Evolutionary conservation across 2,797 vertebrate species (phyloP).

Genomic region (Masticophis lateralis): DNA sequence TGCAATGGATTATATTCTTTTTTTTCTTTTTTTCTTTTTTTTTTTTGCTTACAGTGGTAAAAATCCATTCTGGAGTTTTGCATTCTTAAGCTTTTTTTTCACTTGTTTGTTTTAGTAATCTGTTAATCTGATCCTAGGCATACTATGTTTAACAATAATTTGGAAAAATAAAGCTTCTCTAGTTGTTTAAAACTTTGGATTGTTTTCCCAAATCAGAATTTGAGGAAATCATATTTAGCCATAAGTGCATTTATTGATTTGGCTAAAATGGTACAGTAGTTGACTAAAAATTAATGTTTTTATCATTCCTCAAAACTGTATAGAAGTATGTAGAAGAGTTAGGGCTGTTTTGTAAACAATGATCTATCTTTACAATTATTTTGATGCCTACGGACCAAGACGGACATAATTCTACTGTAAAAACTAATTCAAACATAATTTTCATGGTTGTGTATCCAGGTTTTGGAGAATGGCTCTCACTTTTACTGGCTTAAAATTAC

Average conservation of each 20-base stretch:
- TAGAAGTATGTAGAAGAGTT: neutral
- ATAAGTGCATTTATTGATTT: neutral
- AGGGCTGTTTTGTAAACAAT: neutral
- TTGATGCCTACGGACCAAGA: neutral
- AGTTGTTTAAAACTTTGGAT: neutral
- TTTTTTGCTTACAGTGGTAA: neutral
- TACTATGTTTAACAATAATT: neutral
- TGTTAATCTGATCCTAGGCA: neutral
- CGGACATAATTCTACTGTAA: neutral
- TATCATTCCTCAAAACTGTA: neutral
- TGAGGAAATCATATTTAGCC: neutral
- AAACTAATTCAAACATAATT: neutral
- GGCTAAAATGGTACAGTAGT: neutral
- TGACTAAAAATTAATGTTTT: neutral
- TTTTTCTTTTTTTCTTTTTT: neutral
- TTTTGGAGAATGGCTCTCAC: constrained; percentile 92
- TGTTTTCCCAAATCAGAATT: neutral
- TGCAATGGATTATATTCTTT: neutral
- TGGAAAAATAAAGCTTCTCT: neutral
- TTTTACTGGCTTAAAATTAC: constrained; percentile 89
- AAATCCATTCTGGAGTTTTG: neutral
- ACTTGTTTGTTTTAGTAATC: neutral
- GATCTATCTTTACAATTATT: neutral
- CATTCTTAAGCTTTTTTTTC: neutral
- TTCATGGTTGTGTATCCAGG: constrained; percentile 64